Evolutionary conservation across 2,113 vertebrate genomes (phyloP).

Genomic region (Poeciliopsis retropinna): DNA sequence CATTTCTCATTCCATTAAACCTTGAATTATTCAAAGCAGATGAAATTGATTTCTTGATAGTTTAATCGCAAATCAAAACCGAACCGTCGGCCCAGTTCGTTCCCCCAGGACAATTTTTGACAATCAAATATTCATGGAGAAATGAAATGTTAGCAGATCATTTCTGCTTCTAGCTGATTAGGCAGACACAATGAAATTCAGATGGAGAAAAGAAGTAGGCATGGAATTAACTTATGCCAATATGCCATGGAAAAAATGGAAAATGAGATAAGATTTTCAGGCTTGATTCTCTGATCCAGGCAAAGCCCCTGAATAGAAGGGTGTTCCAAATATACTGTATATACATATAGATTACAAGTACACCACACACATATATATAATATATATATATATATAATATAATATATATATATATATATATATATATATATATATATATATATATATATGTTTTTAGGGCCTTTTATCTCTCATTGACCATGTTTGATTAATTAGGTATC

Average conservation of each 20-base stretch:
- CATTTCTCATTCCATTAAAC: slow-evolving; percentile 79
- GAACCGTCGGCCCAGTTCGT: slow-evolving; percentile 68
- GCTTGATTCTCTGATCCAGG: slow-evolving; percentile 44
- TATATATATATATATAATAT: neutral
- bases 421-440: neutral
- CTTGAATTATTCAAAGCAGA: slow-evolving; percentile 81
- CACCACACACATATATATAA: no score
- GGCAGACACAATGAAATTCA: slow-evolving; percentile 71
- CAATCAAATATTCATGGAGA: slow-evolving; percentile 81
- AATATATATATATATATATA: neutral
- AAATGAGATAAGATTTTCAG: slow-evolving; percentile 61
- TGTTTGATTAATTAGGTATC: no score
- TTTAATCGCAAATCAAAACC: slow-evolving; percentile 80
- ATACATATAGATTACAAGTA: no score
- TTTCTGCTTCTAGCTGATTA: slow-evolving; percentile 74
- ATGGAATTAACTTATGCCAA: slow-evolving; percentile 61
- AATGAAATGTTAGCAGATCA: slow-evolving; percentile 79
- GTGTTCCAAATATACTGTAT: neutral
- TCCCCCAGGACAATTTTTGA: slow-evolving; percentile 74
- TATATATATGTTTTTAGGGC: no score
- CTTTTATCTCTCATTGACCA: no score
- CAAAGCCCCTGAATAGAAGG: slow-evolving; percentile 3
- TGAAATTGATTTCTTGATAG: slow-evolving; percentile 81
- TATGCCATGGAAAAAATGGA: slow-evolving; percentile 58
- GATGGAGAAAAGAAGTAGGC: slow-evolving; percentile 58